Base-by-base conservation (phyloP, 1,140 invertebrate species). In the Ephestia elutella region DNA sequence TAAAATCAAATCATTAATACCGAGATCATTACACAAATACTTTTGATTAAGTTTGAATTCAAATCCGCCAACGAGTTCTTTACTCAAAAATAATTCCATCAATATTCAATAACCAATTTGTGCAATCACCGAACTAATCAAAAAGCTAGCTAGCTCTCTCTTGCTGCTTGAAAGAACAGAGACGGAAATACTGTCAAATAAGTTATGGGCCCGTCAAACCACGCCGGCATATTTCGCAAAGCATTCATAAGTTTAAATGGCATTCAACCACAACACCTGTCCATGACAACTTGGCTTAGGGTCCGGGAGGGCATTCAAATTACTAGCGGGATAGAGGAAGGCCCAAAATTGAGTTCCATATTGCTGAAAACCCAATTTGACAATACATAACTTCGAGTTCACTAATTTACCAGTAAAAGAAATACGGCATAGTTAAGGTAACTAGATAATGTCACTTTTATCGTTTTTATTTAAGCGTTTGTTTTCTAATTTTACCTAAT, bases 221-320 rank as follows among this genome's bases (percentile, higher is more conserved):
- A 4, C 38, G 13, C 60, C 30, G 51, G 58, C 56, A 70, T 70
- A 71, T 69, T 63, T 59, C 58, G 59, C n/a, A 50, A 13, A 44
- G 38, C 38, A 44, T 44, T 44, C 38, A 57, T 21, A 75, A 73
- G 62, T 72, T 79, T 64, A 65, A 74, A 72, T 69, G 58, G 60
- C 55, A 61, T 70, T 63, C 57, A 63, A 60, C 58, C 63, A 57
- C 69, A 68, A 61, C 71, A 72, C 73, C 66, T 83, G 78, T 30
- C 56, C 49, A 18, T 75, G 75, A 79, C 76, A 60, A 75, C 68
- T 73, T 57, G 60, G 61, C 60, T 51, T 17, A 62, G 60, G 63
- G 71, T 54, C 63, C 49, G 51, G 60, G 61, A 56, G 59, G 69
- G 30, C 74, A 76, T 79, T 75, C 74, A 80, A 81, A 81, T 81